These are phyloP conservation scores for Bactericera cockerelli DNA, from an alignment of 1,140 invertebrate genomes.

Conservation along the genomic window DNA sequence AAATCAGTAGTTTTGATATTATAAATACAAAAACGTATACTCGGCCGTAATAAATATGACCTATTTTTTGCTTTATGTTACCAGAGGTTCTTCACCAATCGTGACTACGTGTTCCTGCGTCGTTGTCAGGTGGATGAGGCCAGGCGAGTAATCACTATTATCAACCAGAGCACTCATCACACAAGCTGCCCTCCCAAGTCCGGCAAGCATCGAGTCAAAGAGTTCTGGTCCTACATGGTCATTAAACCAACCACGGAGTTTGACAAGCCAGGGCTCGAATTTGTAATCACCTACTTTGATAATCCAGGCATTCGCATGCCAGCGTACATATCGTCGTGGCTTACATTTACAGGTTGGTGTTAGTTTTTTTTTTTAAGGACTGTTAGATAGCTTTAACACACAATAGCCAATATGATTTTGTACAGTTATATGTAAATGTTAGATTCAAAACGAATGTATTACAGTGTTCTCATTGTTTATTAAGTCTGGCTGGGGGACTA, in stretches of 20 bases:
- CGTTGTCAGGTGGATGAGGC: constrained; percentile 42
- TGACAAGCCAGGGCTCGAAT: constrained; percentile 53
- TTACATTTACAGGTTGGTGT: constrained; percentile 19
- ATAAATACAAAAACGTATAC: no score
- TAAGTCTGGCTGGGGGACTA: no score
- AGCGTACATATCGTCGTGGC: constrained; percentile 17
- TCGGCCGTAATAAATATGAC: no score
- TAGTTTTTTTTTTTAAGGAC: no score
- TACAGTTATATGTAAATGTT: no score
- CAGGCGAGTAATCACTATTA: constrained; percentile 33
- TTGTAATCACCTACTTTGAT: constrained; percentile 73
- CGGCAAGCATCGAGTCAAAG: constrained; percentile 39
- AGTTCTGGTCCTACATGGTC: constrained; percentile 77
- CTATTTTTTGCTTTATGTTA: no score
- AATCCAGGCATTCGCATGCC: constrained; percentile 44
- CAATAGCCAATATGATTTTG: no score
- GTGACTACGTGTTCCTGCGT: constrained; percentile 72
- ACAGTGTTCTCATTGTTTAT: no score
- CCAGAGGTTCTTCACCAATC: constrained; percentile 64
- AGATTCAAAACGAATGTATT: no score
- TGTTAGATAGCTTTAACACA: no score
- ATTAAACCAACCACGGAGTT: constrained; percentile 49
- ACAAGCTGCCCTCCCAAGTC: constrained; percentile 26
- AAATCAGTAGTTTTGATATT: no score
- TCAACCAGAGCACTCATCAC: constrained; percentile 31